Conservation (phyloP, 2,888 invertebrate genomes). For the Opisthograptis luteolata region DNA sequence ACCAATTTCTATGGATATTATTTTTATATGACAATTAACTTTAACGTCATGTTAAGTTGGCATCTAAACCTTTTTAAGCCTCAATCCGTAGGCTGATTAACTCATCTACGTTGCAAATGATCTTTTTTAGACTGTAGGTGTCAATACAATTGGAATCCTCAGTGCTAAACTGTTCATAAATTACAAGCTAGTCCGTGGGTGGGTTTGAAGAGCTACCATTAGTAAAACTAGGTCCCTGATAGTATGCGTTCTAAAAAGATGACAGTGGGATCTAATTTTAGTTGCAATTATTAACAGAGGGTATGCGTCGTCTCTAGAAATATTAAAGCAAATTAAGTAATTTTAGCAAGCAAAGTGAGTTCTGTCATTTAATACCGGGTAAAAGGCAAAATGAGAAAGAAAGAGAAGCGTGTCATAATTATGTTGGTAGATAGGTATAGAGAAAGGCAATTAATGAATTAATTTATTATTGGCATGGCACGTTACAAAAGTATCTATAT, state of each 20-base stretch:
- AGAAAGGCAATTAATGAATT: too few species aligned
- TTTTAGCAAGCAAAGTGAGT: too few species aligned
- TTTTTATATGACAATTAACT: too few species aligned
- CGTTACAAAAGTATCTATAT: too few species aligned
- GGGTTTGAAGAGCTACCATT: slow-evolving; percentile 31
- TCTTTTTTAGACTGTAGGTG: slow-evolving; percentile 22
- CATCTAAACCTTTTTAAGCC: not conserved
- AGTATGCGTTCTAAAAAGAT: slow-evolving; percentile 15
- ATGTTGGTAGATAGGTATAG: too few species aligned
- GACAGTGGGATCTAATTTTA: slow-evolving; percentile 17
- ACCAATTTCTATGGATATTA: too few species aligned
- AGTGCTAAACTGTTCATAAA: slow-evolving; percentile 30
- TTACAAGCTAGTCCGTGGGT: slow-evolving; percentile 29
- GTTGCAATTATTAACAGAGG: not conserved
- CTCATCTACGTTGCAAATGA: slow-evolving; percentile 12
- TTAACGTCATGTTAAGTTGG: too few species aligned
- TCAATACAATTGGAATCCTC: slow-evolving; percentile 22
- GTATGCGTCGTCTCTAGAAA: not conserved
- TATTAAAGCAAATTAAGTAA: too few species aligned
- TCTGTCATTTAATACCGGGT: too few species aligned
- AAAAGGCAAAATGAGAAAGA: too few species aligned
- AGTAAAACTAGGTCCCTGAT: slow-evolving; percentile 31
- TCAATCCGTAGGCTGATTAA: slow-evolving; percentile 10
- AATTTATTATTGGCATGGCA: too few species aligned
- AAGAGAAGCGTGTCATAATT: too few species aligned